Base-by-base conservation (phyloP, 2,113 vertebrate species). In the Malurus melanocephalus region DNA sequence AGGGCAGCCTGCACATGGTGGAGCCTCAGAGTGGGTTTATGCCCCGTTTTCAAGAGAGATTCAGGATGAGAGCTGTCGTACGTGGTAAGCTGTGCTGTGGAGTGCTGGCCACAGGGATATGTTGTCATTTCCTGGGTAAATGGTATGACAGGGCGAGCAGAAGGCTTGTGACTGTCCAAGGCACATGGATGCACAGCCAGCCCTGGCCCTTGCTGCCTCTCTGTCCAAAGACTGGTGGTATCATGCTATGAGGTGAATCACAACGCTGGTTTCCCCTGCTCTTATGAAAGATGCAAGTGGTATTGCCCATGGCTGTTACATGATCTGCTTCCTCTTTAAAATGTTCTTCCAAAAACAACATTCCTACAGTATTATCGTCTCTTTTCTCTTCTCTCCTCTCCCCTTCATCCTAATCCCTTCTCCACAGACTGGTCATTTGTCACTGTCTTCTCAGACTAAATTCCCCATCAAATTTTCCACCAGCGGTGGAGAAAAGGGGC, bases 261-360 rank as follows among this genome's bases (percentile, higher is more conserved):
- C 6, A 56, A 32, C 1, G 0, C 59, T 90, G 62, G 2, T 88
- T 93, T 90, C 62, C 52, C 62, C 38, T 81, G 66, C 26, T 93
- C 88, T 92, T 81, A 49, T 52, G 87, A 87, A 90, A 78, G 87
- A 84, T 69, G 32, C 26, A 49, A 93, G 74, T 73, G 80, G 38
- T 92, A 79, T 85, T 94, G 89, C 84, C 87, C 42, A 64, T 80
- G 59, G 52, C 86, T 93, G 92, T 87, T 92, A 93, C 28, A 81
- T 32, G 86, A 94, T 82, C 83, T 82, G 55, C 60, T 93, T 93
- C 78, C 84, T 81, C 84, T 94, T 80, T 66, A 87, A 85, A 93
- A 91, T 16, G 5, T 62, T 69, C 51, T 94, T 94, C 94, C 88
- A 93, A 95, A 77, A 92, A 84, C 71, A 95, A 93, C 84, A 94